These are phyloP conservation scores for Chloropsis cyanopogon DNA, from an alignment of 2,113 vertebrate species.

Conservation along the genomic window DNA sequence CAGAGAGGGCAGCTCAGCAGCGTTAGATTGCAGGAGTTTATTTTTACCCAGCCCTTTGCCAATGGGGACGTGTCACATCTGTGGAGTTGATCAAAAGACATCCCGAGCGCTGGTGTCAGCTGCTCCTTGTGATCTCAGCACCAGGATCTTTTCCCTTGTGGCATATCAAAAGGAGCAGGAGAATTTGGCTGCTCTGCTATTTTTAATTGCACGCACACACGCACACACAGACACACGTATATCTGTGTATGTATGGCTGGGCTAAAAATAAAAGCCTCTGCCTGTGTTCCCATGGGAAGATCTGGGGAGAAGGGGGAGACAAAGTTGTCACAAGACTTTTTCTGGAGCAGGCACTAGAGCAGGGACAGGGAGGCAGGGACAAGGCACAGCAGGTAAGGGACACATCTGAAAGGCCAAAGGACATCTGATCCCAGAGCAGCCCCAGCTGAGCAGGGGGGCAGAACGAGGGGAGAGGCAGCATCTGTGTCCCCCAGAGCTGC, in stretches of 20 bases:
- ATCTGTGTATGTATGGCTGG: slow-evolving; percentile 37
- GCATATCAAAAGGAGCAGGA: slow-evolving; percentile 69
- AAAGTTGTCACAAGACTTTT: slow-evolving; percentile 25
- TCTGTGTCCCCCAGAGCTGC: neutral
- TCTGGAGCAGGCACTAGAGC: neutral
- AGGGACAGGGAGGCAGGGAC: neutral
- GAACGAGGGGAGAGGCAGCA: neutral
- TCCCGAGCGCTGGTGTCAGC: slow-evolving; percentile 60
- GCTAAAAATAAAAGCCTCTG: slow-evolving; percentile 63
- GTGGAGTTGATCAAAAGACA: slow-evolving; percentile 67
- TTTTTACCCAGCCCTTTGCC: slow-evolving; percentile 62
- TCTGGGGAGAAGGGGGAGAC: slow-evolving; percentile 25
- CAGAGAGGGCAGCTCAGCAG: slow-evolving; percentile 16
- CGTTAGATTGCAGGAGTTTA: slow-evolving; percentile 45
- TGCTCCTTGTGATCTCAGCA: slow-evolving; percentile 67
- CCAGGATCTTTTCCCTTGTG: slow-evolving; percentile 63
- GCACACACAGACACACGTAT: slow-evolving; percentile 12
- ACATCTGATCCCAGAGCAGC: neutral
- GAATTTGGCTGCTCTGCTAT: slow-evolving; percentile 61
- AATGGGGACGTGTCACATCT: slow-evolving; percentile 63
- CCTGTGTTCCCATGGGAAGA: slow-evolving; percentile 63
- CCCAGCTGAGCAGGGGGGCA: neutral
- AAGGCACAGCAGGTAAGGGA: neutral
- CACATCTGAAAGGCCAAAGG: neutral
- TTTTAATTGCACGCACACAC: slow-evolving; percentile 33